A percentile compares a stretch with the other conserved stretches of the same genome.
phyloP scores from a whole-genome alignment of 2,888 invertebrate species.

The Nipponacmea schrenckii region DNA sequence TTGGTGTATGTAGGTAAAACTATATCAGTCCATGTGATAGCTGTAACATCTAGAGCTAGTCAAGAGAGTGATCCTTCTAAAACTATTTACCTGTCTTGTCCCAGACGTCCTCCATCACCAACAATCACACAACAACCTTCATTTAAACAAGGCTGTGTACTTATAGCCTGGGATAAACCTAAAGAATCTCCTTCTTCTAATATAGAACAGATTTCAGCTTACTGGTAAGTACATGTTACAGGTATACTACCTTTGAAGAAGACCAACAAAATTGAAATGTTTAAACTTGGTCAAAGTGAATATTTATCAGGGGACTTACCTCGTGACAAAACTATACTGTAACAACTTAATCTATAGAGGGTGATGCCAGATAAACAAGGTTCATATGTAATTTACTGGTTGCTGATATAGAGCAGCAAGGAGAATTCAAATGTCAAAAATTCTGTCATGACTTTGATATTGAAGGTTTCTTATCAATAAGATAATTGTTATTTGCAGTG shows the following conservation, averaged over 20 bases:
- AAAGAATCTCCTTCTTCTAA: slow-evolving; percentile 44
- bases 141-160: slow-evolving; percentile 61
- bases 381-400: too few species aligned
- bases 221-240: slow-evolving; percentile 60
- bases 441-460: too few species aligned
- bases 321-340: too few species aligned
- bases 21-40: slow-evolving; percentile 57
- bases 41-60: slow-evolving; percentile 55
- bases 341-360: too few species aligned
- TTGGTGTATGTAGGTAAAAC: slow-evolving; percentile 43
- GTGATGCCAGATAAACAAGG: too few species aligned
- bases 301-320: too few species aligned
- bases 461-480: too few species aligned
- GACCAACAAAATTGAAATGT: too few species aligned
- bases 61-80: slow-evolving; percentile 62
- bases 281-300: too few species aligned
- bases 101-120: slow-evolving; percentile 56
- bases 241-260: too few species aligned
- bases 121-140: slow-evolving; percentile 63
- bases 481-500: slow-evolving; percentile 39
- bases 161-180: slow-evolving; percentile 65
- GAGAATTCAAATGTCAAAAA: too few species aligned
- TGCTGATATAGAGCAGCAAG: too few species aligned
- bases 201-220: slow-evolving; percentile 59
- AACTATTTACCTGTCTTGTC: slow-evolving; percentile 60